Base-by-base conservation (phyloP, 2,888 invertebrate species). In the Tillus elongatus region DNA sequence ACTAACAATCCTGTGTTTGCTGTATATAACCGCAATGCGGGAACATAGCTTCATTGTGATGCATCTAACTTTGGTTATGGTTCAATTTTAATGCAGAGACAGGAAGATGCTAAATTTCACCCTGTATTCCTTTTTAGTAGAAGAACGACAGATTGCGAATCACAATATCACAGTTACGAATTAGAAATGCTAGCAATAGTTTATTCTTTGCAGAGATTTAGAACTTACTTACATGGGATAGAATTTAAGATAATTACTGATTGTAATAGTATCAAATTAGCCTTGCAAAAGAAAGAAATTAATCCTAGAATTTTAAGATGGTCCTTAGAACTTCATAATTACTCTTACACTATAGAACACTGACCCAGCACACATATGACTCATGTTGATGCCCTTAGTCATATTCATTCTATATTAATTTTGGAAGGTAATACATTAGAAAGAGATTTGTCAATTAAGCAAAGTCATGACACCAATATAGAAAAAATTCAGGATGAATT, bases 11-110 rank as follows among this genome's bases (percentile, higher is more conserved):
- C 51, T 37, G 36, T 48, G 11, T 38, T 48, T 15, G 42, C 49
- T 36, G 43, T 51, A 13, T 53, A 46, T 41, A 34, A 35, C 11
- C 53, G 51, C 2, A 27, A 19, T 13, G 15, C 28, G 19, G 48
- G 52, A 37, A 57, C 56, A 3, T 50, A 57, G 37, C 33, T 53
- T 29, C 54, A 55, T 35, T 49, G 46, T 11, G 57, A 56, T 45
- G 57, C 53, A 1, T 49, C 51, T 40, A 26, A 42, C 0, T 4
- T n/a, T 3, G 54, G 55, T 3, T 53, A 38, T 35, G 51, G 50
- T 12, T 44, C 52, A 11, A 42, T 53, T n/a, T n/a, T n/a, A n/a
- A n/a, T n/a, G n/a, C n/a, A n/a, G n/a, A n/a, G n/a, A n/a, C n/a
- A n/a, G n/a, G n/a, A 11, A 4, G 45, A 45, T 36, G 32, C 35